These are phyloP conservation scores for Phataginus tricuspis DNA, from an alignment of 2,797 vertebrate species.

Conservation along the genomic window DNA sequence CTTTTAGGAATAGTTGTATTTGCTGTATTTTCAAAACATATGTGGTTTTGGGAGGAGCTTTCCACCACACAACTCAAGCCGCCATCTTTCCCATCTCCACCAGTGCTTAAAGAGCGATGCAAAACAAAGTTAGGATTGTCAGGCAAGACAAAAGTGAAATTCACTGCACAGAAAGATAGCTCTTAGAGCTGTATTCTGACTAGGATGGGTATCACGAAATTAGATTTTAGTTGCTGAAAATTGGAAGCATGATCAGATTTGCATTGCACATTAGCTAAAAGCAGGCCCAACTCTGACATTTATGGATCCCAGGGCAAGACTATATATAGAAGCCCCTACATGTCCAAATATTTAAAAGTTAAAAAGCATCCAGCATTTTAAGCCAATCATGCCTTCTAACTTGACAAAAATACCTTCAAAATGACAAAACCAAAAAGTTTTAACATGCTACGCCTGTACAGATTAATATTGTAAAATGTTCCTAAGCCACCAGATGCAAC, in stretches of 20 bases:
- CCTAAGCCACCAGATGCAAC: background rate
- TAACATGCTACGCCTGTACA: background rate
- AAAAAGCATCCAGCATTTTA: background rate
- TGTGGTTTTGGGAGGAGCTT: no score
- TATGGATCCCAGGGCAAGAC: background rate
- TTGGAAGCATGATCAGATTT: background rate
- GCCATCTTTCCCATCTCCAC: no score
- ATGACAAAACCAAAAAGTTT: background rate
- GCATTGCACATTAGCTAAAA: background rate
- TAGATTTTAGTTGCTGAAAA: background rate
- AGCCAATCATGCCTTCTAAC: background rate
- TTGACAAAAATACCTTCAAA: constrained; percentile 19
- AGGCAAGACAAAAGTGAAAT: background rate
- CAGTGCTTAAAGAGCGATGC: background rate
- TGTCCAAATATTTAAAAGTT: background rate
- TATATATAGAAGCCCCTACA: background rate
- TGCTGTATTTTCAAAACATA: no score
- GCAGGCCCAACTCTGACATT: background rate
- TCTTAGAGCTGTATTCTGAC: background rate
- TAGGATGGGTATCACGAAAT: background rate
- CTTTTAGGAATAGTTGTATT: no score
- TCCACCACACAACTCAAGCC: no score
- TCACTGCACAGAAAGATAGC: background rate
- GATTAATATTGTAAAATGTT: background rate
- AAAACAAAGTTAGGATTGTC: background rate